Percentiles rank a stretch among this genome's conserved stretches.
Evolutionary conservation across 2,888 invertebrate genomes (phyloP).

Genomic region (Habrosyne pyritoides): DNA sequence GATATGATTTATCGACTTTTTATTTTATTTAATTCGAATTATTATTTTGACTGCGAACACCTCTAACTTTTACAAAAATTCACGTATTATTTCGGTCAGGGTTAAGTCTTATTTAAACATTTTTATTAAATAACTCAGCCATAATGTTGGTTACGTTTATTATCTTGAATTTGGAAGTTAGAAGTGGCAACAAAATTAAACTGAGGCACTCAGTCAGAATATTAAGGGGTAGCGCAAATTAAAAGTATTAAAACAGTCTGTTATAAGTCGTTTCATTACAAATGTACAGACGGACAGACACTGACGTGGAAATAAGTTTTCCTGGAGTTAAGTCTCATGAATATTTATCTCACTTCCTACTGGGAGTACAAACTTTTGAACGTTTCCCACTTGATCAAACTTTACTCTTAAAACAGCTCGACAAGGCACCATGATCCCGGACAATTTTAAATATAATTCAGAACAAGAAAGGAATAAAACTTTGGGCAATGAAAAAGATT

Average conservation of each 20-base stretch:
- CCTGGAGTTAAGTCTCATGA: constrained; percentile 76
- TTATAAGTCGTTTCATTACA: constrained; percentile 73
- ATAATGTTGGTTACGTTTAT: constrained; percentile 10
- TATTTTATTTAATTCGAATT: too few species aligned
- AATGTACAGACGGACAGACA: constrained; percentile 75
- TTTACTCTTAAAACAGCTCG: constrained; percentile 64
- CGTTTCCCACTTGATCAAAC: constrained; percentile 80
- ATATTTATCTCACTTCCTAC: constrained; percentile 77
- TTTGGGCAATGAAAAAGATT: constrained; percentile 10
- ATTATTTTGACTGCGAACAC: too few species aligned
- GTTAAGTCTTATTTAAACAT: neutral
- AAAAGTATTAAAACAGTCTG: constrained; percentile 65
- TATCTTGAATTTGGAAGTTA: constrained; percentile 16
- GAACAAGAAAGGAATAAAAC: constrained; percentile 33
- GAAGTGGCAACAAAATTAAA: constrained; percentile 16
- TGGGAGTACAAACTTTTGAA: constrained; percentile 75
- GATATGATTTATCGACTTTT: too few species aligned
- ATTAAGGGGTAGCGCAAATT: constrained; percentile 55
- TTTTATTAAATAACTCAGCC: constrained; percentile 7
- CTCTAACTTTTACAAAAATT: too few species aligned
- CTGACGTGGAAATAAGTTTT: constrained; percentile 79
- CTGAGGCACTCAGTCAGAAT: constrained; percentile 31
- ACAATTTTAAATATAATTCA: constrained; percentile 45
- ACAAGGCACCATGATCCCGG: constrained; percentile 46
- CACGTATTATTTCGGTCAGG: neutral